These are phyloP conservation scores for Orthonychiurus folsomi DNA, from an alignment of 2,888 invertebrate species.

Conservation along the genomic window DNA sequence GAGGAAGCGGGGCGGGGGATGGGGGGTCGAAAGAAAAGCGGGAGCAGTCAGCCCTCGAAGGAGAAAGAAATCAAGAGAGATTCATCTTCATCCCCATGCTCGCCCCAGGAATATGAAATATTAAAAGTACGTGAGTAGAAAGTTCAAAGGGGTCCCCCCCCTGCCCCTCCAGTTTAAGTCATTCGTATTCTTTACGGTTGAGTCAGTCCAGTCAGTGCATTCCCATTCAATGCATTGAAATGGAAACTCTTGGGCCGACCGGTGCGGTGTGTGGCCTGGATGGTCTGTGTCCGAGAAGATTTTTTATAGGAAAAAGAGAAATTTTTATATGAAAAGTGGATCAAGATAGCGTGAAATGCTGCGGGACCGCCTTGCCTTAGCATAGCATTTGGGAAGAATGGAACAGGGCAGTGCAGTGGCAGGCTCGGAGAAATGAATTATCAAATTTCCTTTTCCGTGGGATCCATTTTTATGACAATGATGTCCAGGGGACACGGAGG, in stretches of 20 bases:
- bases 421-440: background rate
- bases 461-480: background rate
- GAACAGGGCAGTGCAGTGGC: background rate
- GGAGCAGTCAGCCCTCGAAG: background rate
- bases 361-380: background rate
- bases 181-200: background rate
- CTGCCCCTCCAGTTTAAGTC: background rate
- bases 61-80: slow-evolving; percentile 16
- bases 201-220: background rate
- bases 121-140: slow-evolving; percentile 51
- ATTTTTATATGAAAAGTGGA: background rate
- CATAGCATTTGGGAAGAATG: background rate
- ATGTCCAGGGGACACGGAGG: background rate
- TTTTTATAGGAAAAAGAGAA: too few relatives aligned
- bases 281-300: too few relatives aligned
- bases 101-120: slow-evolving; percentile 60
- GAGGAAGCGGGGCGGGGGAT: background rate
- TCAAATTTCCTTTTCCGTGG: background rate
- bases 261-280: too few relatives aligned
- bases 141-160: background rate
- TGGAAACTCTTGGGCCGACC: background rate
- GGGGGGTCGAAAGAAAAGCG: background rate
- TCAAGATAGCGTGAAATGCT: background rate
- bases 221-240: background rate
- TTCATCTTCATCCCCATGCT: slow-evolving; percentile 44